These are phyloP conservation scores for Aplochiton taeniatus DNA, from an alignment of 2,797 vertebrate species.

Conservation along the genomic window DNA sequence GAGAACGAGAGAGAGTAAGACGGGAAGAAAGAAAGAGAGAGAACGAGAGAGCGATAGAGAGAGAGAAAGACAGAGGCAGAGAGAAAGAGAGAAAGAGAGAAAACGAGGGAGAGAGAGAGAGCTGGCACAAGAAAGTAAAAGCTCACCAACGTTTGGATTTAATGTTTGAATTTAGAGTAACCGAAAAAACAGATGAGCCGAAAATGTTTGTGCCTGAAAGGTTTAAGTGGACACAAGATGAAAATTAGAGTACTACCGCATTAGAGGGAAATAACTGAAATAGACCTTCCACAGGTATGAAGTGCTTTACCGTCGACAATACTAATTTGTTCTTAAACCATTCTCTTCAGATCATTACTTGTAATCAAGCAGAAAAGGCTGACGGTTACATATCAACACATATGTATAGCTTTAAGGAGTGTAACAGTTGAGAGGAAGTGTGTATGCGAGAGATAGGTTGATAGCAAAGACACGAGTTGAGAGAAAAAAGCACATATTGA, in stretches of 20 bases:
- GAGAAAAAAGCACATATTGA: background rate
- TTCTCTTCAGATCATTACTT: background rate
- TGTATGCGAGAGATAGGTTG: slow-evolving; percentile 17
- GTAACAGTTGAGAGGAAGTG: slow-evolving; percentile 24
- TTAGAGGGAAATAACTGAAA: background rate
- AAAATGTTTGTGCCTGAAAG: no score
- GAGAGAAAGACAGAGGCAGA: slow-evolving; percentile 22
- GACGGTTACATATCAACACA: background rate
- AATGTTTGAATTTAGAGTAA: no score
- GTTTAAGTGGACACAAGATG: no score
- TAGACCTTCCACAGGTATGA: slow-evolving; percentile 42
- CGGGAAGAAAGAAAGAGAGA: slow-evolving; percentile 7
- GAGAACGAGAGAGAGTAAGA: slow-evolving; percentile 8
- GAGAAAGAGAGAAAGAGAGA: background rate
- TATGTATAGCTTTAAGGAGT: background rate
- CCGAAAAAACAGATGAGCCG: no score
- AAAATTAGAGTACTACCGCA: no score
- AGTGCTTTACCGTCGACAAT: background rate
- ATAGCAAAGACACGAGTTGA: background rate
- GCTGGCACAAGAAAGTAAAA: no score
- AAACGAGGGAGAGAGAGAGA: background rate
- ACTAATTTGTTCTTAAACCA: no score
- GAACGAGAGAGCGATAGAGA: slow-evolving; percentile 29
- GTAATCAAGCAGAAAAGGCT: background rate
- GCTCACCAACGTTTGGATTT: no score